These are phyloP conservation scores for Phengaris arion DNA, from an alignment of 2,888 invertebrate species.

Conservation along the genomic window DNA sequence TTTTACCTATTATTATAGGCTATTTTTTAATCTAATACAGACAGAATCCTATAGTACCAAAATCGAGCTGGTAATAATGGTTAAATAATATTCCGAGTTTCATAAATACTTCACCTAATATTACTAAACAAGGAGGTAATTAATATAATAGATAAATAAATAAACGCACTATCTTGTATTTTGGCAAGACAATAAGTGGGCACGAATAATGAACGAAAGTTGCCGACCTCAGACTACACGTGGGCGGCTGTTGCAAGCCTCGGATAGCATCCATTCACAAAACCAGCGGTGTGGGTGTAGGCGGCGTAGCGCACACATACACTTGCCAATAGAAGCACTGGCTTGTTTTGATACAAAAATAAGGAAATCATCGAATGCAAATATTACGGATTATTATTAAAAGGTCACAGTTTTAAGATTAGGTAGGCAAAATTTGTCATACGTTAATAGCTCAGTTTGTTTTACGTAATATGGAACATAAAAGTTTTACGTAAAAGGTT, in stretches of 20 bases:
- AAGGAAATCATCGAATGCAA: neutral
- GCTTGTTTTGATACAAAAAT: neutral
- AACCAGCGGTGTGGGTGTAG: slow-evolving; percentile 54
- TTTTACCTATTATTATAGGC: too few relatives aligned
- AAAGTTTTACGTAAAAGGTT: too few relatives aligned
- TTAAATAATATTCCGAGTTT: neutral
- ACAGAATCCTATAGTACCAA: too few relatives aligned
- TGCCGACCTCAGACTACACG: slow-evolving; percentile 69
- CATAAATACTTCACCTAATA: neutral
- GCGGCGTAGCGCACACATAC: slow-evolving; percentile 40
- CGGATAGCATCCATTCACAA: slow-evolving; percentile 64
- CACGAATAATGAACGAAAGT: slow-evolving; percentile 71
- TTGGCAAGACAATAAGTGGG: slow-evolving; percentile 37
- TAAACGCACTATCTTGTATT: slow-evolving; percentile 32
- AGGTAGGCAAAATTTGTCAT: neutral
- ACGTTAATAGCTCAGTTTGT: too few relatives aligned
- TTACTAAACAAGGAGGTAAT: slow-evolving; percentile 3
- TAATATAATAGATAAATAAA: neutral
- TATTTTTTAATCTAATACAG: too few relatives aligned
- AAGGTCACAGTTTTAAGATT: neutral
- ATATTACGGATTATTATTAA: too few relatives aligned
- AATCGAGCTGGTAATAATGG: neutral
- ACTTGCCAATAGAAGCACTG: neutral
- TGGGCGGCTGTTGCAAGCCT: slow-evolving; percentile 70
- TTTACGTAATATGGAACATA: too few relatives aligned